These are phyloP conservation scores for Cecropterus lyciades DNA, from an alignment of 1,140 invertebrate genomes.

Conservation along the genomic window DNA sequence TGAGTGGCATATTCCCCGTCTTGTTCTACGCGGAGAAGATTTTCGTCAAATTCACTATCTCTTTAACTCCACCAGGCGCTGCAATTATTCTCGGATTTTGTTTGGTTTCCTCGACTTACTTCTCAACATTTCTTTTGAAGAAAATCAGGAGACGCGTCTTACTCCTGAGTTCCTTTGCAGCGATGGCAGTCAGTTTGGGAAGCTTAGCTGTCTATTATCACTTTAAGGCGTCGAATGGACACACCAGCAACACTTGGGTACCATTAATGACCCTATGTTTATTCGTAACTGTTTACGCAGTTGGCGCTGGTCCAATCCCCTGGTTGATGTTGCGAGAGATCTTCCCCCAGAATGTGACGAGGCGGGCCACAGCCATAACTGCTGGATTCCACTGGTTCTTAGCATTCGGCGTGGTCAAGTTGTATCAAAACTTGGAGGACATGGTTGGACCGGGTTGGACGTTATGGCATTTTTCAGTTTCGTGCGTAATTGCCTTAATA, in stretches of 20 bases:
- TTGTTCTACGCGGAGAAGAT: constrained; percentile 91
- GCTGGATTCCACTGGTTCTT: constrained; percentile 88
- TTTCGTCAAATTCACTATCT: constrained; percentile 85
- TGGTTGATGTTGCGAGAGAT: constrained; percentile 88
- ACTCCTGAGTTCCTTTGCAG: constrained; percentile 85
- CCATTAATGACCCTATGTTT: constrained; percentile 72
- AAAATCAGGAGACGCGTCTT: constrained; percentile 89
- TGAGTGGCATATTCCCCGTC: constrained; percentile 92
- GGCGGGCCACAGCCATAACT: constrained; percentile 86
- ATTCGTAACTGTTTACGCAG: constrained; percentile 75
- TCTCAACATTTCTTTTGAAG: constrained; percentile 90
- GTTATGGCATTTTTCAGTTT: constrained; percentile 88
- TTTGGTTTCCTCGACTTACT: constrained; percentile 88
- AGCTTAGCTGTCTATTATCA: constrained; percentile 87
- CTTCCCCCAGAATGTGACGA: constrained; percentile 87
- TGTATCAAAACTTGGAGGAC: constrained; percentile 86
- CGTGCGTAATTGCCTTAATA: constrained; percentile 86
- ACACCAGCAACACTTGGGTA: constrained; percentile 63
- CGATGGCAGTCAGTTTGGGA: constrained; percentile 86
- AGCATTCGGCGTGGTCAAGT: constrained; percentile 88
- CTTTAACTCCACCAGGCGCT: constrained; percentile 74
- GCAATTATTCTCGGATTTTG: constrained; percentile 89
- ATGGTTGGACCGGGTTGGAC: constrained; percentile 84
- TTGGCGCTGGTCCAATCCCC: constrained; percentile 86
- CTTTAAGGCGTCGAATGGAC: constrained; percentile 69